These are phyloP conservation scores for Venustaconcha ellipsiformis DNA, from an alignment of 1,140 invertebrate genomes.

Conservation along the genomic window DNA sequence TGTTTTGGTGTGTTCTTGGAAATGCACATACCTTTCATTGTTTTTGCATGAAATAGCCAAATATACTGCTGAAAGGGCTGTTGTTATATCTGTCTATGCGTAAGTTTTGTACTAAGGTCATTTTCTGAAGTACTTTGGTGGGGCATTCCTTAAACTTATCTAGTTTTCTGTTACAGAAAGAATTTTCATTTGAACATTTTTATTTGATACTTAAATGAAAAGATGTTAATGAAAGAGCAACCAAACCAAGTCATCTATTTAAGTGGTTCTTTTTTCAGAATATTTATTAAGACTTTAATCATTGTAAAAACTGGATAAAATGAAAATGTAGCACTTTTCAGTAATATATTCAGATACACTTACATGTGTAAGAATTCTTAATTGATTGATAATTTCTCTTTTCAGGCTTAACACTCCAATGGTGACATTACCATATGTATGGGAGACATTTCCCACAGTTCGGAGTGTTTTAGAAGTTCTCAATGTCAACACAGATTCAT, in stretches of 20 bases:
- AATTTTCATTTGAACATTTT: no score
- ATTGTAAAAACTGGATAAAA: not conserved
- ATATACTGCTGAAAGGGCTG: no score
- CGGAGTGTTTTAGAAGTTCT: constrained; percentile 57
- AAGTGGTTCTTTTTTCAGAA: not conserved
- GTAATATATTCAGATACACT: not conserved
- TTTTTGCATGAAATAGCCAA: no score
- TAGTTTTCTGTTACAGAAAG: no score
- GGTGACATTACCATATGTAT: constrained; percentile 48
- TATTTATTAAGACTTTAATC: no score
- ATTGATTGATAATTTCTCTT: constrained; percentile 3
- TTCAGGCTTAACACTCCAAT: constrained; percentile 47
- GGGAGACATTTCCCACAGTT: constrained; percentile 58
- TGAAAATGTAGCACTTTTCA: not conserved
- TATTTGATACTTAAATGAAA: no score
- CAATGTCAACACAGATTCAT: constrained; percentile 46
- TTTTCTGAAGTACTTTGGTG: no score
- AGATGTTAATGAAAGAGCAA: not conserved
- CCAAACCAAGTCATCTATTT: not conserved
- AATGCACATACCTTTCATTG: no score
- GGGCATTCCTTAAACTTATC: no score
- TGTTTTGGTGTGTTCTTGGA: no score
- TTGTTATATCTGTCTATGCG: no score
- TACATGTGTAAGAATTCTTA: not conserved
- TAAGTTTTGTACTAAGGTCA: no score